phyloP scores from a whole-genome alignment of 23 tunicate species.

The Phallusia fumigata region DNA sequence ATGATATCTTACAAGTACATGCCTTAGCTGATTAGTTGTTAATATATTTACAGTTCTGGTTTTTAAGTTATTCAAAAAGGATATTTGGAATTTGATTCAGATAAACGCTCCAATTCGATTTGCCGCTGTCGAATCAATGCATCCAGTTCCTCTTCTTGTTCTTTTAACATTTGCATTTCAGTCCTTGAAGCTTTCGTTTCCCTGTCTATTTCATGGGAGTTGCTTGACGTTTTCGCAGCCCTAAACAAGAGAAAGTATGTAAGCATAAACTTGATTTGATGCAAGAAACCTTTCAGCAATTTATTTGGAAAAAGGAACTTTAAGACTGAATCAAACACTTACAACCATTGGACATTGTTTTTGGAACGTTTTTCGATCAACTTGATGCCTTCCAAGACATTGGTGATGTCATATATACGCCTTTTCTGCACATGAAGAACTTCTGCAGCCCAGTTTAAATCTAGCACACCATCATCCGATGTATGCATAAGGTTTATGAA shows the following conservation, averaged over 20 bases:
- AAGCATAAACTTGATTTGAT: background rate
- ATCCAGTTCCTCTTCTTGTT: slow-evolving; percentile 61
- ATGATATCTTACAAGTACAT: no score
- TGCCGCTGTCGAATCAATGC: slow-evolving; percentile 57
- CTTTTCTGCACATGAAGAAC: slow-evolving; percentile 78
- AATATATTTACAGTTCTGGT: no score
- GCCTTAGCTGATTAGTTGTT: no score
- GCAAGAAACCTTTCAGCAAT: background rate
- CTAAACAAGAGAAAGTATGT: background rate
- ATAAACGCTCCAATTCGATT: slow-evolving; percentile 69
- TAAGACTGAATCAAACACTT: no score
- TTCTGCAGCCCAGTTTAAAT: slow-evolving; percentile 87
- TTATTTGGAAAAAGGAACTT: background rate
- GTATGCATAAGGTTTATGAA: slow-evolving; percentile 79
- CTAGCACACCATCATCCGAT: slow-evolving; percentile 65
- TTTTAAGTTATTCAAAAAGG: slow-evolving; percentile 38
- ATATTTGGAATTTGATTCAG: slow-evolving; percentile 87
- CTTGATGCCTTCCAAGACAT: slow-evolving; percentile 94
- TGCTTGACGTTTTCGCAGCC: background rate
- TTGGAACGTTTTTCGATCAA: slow-evolving; percentile 89
- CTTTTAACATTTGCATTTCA: slow-evolving; percentile 16
- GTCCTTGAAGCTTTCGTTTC: background rate
- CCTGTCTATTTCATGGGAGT: background rate
- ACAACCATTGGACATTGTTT: slow-evolving; percentile 96
- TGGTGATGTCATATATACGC: slow-evolving; percentile 94